Percentiles rank a stretch among this genome's conserved stretches.
These are phyloP conservation scores for Pemphigus obesinymphae DNA, from an alignment of 1,140 invertebrate species.

Conservation along the genomic window DNA sequence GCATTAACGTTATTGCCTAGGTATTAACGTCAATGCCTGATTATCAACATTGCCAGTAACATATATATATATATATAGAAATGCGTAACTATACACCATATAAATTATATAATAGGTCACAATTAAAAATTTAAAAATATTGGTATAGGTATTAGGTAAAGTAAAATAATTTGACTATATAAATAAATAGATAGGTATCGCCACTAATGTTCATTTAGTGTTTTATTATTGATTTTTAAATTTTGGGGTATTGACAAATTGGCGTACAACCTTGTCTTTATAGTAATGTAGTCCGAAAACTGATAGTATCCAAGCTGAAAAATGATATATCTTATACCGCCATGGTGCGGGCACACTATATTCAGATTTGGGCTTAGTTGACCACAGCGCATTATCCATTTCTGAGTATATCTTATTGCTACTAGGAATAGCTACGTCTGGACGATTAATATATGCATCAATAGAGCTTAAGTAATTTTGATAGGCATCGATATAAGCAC, in stretches of 20 bases:
- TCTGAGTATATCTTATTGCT: not conserved
- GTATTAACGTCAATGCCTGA: too few species aligned
- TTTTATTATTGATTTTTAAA: too few species aligned
- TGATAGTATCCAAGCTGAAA: not conserved
- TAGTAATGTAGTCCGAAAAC: not conserved
- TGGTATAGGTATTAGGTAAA: too few species aligned
- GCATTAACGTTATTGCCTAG: too few species aligned
- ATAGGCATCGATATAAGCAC: not conserved
- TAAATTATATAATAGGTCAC: too few species aligned
- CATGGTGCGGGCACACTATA: not conserved
- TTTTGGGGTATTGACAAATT: not conserved
- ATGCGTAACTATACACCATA: too few species aligned
- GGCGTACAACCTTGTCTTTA: not conserved
- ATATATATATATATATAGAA: too few species aligned
- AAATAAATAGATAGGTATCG: too few species aligned
- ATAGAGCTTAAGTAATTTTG: not conserved
- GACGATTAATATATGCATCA: not conserved
- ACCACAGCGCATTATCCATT: slow-evolving; percentile 3
- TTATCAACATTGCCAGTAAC: too few species aligned
- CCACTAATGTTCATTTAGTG: too few species aligned
- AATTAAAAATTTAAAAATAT: too few species aligned
- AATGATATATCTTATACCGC: not conserved
- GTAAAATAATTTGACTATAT: too few species aligned
- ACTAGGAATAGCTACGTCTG: not conserved
- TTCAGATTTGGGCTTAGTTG: not conserved